These are phyloP conservation scores for Mus minutoides DNA, from an alignment of 2,797 vertebrate genomes.

Conservation along the genomic window DNA sequence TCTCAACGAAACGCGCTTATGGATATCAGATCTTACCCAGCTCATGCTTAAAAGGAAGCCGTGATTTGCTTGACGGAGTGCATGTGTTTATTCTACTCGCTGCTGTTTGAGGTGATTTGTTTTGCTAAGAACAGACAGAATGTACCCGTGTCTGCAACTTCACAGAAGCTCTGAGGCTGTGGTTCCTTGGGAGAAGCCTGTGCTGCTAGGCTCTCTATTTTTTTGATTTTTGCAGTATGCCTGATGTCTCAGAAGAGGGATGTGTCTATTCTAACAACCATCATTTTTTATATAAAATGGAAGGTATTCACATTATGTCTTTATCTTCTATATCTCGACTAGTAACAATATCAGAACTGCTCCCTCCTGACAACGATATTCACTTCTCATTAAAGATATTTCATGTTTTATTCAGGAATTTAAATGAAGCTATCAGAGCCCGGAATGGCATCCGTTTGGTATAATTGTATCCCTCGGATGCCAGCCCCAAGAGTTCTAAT, in stretches of 20 bases:
- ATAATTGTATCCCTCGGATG: constrained; percentile 91
- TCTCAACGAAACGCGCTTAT: background rate
- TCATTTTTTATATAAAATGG: constrained; percentile 88
- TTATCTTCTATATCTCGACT: constrained; percentile 88
- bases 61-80: background rate
- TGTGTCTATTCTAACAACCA: constrained; percentile 87
- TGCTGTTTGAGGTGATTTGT: background rate
- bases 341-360: constrained; percentile 89
- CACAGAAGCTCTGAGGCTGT: constrained; percentile 19
- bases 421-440: constrained; percentile 92
- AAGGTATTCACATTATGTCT: constrained; percentile 89
- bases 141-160: constrained; percentile 13
- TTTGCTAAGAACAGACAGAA: constrained; percentile 18
- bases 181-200: constrained; percentile 66
- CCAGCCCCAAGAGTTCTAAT: constrained; percentile 92
- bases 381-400: constrained; percentile 92
- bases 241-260: constrained; percentile 86
- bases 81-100: background rate
- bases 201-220: constrained; percentile 65
- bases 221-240: constrained; percentile 71
- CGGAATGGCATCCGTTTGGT: constrained; percentile 90
- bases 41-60: constrained; percentile 10
- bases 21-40: background rate
- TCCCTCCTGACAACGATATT: constrained; percentile 90
- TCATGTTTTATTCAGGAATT: constrained; percentile 93